A percentile compares a stretch with the other conserved stretches of the same genome.
phyloP scores from a whole-genome alignment of 1,140 invertebrate genomes.

The Bombyx mori region DNA sequence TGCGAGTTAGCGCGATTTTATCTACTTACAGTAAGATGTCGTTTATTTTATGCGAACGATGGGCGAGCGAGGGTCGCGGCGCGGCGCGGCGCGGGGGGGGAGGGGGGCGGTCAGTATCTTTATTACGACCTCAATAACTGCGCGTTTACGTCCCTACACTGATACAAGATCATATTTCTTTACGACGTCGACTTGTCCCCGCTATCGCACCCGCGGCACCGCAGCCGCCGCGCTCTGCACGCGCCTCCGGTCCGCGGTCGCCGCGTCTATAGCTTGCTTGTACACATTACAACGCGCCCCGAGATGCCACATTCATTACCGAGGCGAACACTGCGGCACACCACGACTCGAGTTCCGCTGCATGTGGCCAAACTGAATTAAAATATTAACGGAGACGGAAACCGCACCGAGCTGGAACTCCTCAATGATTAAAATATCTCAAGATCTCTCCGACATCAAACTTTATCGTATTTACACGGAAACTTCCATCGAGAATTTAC shows the following conservation, averaged over 20 bases:
- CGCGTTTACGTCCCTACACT: constrained; percentile 17
- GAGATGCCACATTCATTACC: not conserved
- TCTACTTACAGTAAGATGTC: constrained; percentile 20
- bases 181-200: not conserved
- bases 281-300: not conserved
- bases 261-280: not conserved
- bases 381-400: constrained; percentile 20
- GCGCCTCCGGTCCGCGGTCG: not conserved
- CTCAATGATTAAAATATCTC: constrained; percentile 21
- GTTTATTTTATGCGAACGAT: constrained; percentile 30
- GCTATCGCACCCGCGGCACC: not conserved
- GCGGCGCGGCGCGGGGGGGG: not conserved
- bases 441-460: constrained; percentile 15
- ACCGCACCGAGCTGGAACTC: constrained; percentile 10
- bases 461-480: constrained; percentile 25
- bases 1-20: constrained; percentile 31
- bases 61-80: not conserved
- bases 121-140: constrained; percentile 12
- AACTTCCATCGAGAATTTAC: constrained; percentile 23
- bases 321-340: no score
- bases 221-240: not conserved
- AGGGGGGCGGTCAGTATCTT: constrained; percentile 12
- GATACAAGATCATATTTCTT: constrained; percentile 16
- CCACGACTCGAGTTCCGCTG: not conserved
- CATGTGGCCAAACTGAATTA: constrained; percentile 9